phyloP scores from a whole-genome alignment of 2,113 vertebrate species.

The Indicator maculatus region DNA sequence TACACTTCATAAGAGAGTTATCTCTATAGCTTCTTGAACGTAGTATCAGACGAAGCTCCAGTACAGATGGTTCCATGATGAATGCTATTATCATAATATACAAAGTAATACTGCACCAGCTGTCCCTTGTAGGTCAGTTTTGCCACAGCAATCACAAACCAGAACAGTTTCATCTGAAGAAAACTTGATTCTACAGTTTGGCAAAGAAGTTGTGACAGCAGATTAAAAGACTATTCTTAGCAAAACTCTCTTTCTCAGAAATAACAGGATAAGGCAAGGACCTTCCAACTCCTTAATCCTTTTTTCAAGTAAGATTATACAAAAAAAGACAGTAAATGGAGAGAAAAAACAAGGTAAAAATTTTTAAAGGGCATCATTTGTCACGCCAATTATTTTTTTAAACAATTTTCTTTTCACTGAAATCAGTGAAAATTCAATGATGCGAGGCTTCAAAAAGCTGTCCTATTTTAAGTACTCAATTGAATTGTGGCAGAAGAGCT shows the following conservation, averaged over 20 bases:
- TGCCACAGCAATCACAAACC: neutral
- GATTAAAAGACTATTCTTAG: slow-evolving; percentile 50
- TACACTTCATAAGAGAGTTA: neutral
- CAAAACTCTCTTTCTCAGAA: slow-evolving; percentile 29
- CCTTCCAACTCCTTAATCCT: slow-evolving; percentile 27
- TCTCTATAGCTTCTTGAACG: neutral
- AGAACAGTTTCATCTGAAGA: neutral
- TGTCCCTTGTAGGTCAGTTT: slow-evolving; percentile 11
- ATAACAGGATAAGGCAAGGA: slow-evolving; percentile 31
- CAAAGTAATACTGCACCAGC: neutral
- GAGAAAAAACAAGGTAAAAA: neutral
- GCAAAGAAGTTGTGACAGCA: neutral
- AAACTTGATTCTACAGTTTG: neutral
- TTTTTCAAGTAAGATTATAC: slow-evolving; percentile 1
- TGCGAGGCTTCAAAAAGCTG: neutral
- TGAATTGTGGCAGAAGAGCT: neutral
- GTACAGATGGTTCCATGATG: neutral
- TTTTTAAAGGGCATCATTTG: neutral
- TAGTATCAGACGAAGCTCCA: neutral
- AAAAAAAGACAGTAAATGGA: neutral
- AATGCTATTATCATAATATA: slow-evolving; percentile 16
- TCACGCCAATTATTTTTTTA: neutral
- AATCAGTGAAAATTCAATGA: neutral
- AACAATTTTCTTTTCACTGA: neutral
- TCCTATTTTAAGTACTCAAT: neutral